phyloP scores from a whole-genome alignment of 2,113 vertebrate species.

The Willisornis vidua region DNA sequence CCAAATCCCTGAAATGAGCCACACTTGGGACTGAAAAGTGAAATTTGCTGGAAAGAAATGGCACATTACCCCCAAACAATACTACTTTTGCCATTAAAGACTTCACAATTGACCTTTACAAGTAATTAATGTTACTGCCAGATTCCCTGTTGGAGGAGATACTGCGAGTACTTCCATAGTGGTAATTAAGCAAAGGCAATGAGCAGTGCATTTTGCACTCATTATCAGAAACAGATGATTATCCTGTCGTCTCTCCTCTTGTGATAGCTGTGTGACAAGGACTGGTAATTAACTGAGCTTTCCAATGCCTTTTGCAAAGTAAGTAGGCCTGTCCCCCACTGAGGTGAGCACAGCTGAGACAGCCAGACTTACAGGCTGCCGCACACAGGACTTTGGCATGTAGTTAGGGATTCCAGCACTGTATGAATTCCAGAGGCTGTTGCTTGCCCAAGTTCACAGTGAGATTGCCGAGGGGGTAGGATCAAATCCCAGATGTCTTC shows the following conservation, averaged over 20 bases:
- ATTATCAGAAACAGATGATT: constrained; percentile 53
- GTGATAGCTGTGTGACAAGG: constrained; percentile 31
- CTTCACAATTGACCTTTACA: constrained; percentile 66
- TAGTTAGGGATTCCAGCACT: neutral
- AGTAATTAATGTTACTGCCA: constrained; percentile 64
- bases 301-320: neutral
- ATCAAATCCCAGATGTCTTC: neutral
- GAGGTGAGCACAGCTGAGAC: neutral
- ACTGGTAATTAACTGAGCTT: constrained; percentile 56
- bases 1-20: neutral
- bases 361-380: neutral
- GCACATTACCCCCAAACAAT: constrained; percentile 52
- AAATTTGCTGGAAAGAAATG: constrained; percentile 40
- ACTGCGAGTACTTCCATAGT: constrained; percentile 33
- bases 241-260: constrained; percentile 31
- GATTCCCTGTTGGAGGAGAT: constrained; percentile 50
- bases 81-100: constrained; percentile 44
- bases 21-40: constrained; percentile 6
- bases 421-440: neutral
- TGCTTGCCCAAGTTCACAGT: neutral
- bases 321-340: neutral
- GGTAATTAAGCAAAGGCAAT: constrained; percentile 65
- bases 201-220: constrained; percentile 24
- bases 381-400: neutral
- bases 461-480: neutral